Evolutionary conservation across 2,888 invertebrate genomes (phyloP).

Genomic region (Stictocephala bisonia): DNA sequence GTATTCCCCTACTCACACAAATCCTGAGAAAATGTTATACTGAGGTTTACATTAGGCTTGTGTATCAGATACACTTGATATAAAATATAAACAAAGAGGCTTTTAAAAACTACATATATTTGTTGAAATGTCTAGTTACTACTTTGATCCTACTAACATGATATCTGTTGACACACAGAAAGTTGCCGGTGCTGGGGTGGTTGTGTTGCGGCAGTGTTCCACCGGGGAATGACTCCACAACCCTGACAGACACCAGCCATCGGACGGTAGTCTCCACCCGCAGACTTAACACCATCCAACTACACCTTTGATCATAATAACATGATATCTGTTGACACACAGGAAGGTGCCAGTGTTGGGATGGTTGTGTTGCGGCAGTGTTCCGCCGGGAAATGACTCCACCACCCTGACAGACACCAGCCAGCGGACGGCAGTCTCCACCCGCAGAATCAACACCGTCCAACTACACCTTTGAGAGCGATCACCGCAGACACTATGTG

Average conservation of each 20-base stretch:
- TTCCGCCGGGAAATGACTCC: slow-evolving; percentile 48
- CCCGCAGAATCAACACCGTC: slow-evolving; percentile 39
- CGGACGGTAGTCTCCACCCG: slow-evolving; percentile 24
- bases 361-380: slow-evolving; percentile 54
- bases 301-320: slow-evolving; percentile 45
- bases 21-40: too few relatives aligned
- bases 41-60: too few relatives aligned
- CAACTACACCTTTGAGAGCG: slow-evolving; percentile 44
- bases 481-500: neutral
- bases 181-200: slow-evolving; percentile 54
- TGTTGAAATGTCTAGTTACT: too few relatives aligned
- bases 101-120: too few relatives aligned
- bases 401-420: slow-evolving; percentile 54
- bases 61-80: too few relatives aligned
- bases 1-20: too few relatives aligned
- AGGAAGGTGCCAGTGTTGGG: slow-evolving; percentile 55
- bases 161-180: too few relatives aligned
- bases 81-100: too few relatives aligned
- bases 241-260: slow-evolving; percentile 54
- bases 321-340: too few relatives aligned
- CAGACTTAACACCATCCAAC: slow-evolving; percentile 43
- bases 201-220: slow-evolving; percentile 50
- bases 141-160: too few relatives aligned
- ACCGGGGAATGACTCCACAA: slow-evolving; percentile 51
- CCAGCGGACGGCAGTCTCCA: slow-evolving; percentile 34